phyloP scores from a whole-genome alignment of 1,140 invertebrate species.

The Diorhabda carinulata region DNA sequence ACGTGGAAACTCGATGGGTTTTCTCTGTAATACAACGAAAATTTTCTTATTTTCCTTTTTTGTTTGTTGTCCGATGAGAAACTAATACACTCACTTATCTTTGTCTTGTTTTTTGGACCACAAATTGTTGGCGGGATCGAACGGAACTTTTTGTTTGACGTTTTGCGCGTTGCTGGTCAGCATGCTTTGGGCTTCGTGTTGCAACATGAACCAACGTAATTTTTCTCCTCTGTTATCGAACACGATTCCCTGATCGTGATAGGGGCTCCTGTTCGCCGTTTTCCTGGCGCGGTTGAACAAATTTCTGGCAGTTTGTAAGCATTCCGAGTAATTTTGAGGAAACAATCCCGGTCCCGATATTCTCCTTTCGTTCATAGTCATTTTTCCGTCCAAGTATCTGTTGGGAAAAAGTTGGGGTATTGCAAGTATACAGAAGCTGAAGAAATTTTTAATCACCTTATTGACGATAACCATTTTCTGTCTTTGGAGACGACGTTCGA shows the following conservation, averaged over 20 bases:
- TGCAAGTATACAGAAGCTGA: not conserved
- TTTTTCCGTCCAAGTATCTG: slow-evolving; percentile 60
- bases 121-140: slow-evolving; percentile 54
- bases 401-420: not conserved
- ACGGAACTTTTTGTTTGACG: slow-evolving; percentile 70
- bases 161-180: slow-evolving; percentile 67
- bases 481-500: slow-evolving; percentile 75
- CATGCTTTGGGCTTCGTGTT: slow-evolving; percentile 70
- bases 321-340: slow-evolving; percentile 69
- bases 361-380: slow-evolving; percentile 66
- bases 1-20: slow-evolving; percentile 24
- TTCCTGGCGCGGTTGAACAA: slow-evolving; percentile 74
- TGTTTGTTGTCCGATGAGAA: not conserved
- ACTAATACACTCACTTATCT: not conserved
- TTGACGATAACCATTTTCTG: slow-evolving; percentile 75
- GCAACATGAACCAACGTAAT: slow-evolving; percentile 82
- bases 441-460: slow-evolving; percentile 55
- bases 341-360: slow-evolving; percentile 65
- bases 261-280: slow-evolving; percentile 66
- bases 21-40: not conserved
- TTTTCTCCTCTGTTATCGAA: slow-evolving; percentile 64
- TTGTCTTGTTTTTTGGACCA: slow-evolving; percentile 31
- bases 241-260: slow-evolving; percentile 66
- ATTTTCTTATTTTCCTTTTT: not conserved
- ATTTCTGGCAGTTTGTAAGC: slow-evolving; percentile 72